A percentile compares a stretch with the other conserved stretches of the same genome.
Evolutionary conservation across 1,140 invertebrate species (phyloP).

Genomic region (Phenacoccus solenopsis): DNA sequence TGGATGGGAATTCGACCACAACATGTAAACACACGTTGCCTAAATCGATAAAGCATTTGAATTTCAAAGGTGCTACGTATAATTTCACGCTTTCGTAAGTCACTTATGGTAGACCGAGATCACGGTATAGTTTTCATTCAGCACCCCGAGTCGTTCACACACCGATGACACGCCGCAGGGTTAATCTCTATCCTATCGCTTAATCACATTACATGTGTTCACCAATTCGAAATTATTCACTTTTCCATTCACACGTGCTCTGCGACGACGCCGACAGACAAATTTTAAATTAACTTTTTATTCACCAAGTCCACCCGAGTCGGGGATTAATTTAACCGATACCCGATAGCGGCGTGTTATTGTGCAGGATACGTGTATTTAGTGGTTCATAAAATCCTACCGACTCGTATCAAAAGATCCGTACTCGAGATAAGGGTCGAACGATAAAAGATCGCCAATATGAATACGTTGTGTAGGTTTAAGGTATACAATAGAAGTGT

Average conservation of each 20-base stretch:
- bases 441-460: no score
- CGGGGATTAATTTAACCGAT: neutral
- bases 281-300: constrained; percentile 4
- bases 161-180: neutral
- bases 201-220: constrained; percentile 2
- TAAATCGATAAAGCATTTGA: neutral
- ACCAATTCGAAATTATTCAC: neutral
- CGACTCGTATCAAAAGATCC: no score
- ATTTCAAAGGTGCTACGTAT: no score
- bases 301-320: neutral
- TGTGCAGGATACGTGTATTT: neutral
- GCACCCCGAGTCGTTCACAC: no score
- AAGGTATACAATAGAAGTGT: no score
- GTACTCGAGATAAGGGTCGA: no score
- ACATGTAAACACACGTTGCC: neutral
- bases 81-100: no score
- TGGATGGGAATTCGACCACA: neutral
- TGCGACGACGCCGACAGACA: neutral
- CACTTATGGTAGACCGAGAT: no score
- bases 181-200: neutral
- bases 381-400: neutral
- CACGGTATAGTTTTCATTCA: no score
- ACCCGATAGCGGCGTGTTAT: neutral
- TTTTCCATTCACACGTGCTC: neutral
- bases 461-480: no score